Evolutionary conservation across 2,113 vertebrate genomes (phyloP).

Genomic region (Tretioscincus oriximinensis): DNA sequence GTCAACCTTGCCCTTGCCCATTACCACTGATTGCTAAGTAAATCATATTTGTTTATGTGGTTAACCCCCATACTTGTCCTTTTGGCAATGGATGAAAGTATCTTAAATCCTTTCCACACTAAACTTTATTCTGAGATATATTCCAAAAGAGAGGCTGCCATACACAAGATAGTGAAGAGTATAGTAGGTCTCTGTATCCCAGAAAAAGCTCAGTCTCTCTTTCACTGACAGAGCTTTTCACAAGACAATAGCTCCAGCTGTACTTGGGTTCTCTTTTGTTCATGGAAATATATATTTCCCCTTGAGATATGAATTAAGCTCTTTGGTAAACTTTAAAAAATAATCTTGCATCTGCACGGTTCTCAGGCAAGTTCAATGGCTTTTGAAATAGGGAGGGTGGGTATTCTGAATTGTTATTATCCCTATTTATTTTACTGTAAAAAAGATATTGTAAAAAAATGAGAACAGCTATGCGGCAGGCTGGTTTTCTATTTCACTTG

Average conservation of each 20-base stretch:
- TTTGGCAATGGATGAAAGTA: background rate
- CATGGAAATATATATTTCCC: slow-evolving; percentile 6
- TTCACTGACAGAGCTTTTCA: background rate
- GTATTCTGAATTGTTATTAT: background rate
- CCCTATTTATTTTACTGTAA: background rate
- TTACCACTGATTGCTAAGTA: slow-evolving; percentile 85
- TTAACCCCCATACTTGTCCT: slow-evolving; percentile 7
- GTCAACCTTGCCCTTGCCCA: slow-evolving; percentile 89
- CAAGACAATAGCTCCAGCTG: background rate
- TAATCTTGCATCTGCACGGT: too few relatives aligned
- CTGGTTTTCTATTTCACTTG: slow-evolving; percentile 5
- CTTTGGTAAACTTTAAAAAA: too few relatives aligned
- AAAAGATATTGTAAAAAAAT: slow-evolving; percentile 30
- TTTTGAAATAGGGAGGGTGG: too few relatives aligned
- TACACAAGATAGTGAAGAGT: too few relatives aligned
- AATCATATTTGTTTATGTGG: slow-evolving; percentile 38
- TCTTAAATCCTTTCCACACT: too few relatives aligned
- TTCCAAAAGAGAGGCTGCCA: too few relatives aligned
- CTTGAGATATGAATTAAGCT: background rate
- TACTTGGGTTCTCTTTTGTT: background rate
- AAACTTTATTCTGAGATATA: too few relatives aligned
- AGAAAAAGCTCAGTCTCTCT: too few relatives aligned
- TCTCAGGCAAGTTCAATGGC: too few relatives aligned
- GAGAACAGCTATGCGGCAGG: slow-evolving; percentile 2
- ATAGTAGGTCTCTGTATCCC: too few relatives aligned